Base-by-base conservation (phyloP, 2,888 invertebrate species). In the Ctena decussata region DNA sequence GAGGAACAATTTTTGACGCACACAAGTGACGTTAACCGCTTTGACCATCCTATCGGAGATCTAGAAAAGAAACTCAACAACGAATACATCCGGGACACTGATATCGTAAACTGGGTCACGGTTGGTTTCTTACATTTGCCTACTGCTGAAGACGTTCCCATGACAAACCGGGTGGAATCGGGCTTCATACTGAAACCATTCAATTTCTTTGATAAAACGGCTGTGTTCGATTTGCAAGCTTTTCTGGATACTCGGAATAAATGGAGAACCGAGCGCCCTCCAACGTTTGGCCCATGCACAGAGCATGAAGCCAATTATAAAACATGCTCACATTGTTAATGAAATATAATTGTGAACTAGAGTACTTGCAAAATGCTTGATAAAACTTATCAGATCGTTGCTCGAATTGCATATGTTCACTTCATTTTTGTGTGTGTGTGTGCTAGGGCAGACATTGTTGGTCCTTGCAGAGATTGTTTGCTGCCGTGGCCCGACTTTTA, bases 121-220 rank as follows among this genome's bases (percentile, higher is more conserved):
- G 80, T 92, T 24, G 92, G 92, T 1, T 92, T 92, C 71, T 80
- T 92, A 2, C 92, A 92, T 73, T 77, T 92, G 21, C 92, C 92
- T 6, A 89, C 90, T 3, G 75, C 91, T 1, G 92, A 92, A 72
- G 92, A 92, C 49, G 84, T 87, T 3, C 92, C 92, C 1, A 92
- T 92, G 89, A 92, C 92, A 6, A 84, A 88, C 60, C 76, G 89
- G 46, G 89, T 89, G 2, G 85, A 89, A 46, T 83, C 89, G 5
- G 91, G 92, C 3, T 92, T 92, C 41, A 83, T 85, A 69, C 69
- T 92, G n/a, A 90, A 87, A 69, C 92, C 92, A 0, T 92, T 90
- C 78, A 92, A 92, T 73, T 92, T 91, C 78, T 92, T 92, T 69
- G 91, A 92, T 65, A 85, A 78, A 44, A 91, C 92, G 15, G 85